Percentiles rank a stretch among this genome's conserved stretches.
These are phyloP conservation scores for Dichetophora obliterata DNA, from an alignment of 2,888 invertebrate genomes.

Conservation along the genomic window DNA sequence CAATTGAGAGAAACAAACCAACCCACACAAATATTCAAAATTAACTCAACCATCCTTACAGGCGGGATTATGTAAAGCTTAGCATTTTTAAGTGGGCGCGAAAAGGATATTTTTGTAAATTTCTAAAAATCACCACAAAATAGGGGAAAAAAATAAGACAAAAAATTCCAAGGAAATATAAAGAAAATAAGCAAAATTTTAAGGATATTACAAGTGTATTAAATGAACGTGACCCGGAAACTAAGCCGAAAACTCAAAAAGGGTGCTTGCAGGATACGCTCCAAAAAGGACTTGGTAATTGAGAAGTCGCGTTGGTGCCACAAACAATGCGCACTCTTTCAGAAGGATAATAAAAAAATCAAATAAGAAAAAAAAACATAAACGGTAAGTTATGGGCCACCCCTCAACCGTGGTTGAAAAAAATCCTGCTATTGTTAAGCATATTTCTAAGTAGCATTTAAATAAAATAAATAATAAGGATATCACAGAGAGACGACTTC, in stretches of 20 bases:
- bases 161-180: constrained; percentile 2
- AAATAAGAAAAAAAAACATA: not conserved
- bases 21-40: not conserved
- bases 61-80: constrained; percentile 25
- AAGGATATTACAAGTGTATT: constrained; percentile 34
- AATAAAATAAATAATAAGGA: constrained; percentile 31
- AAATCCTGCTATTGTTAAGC: constrained; percentile 11
- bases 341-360: not conserved
- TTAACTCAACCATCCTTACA: not conserved
- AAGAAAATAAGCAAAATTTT: constrained; percentile 18
- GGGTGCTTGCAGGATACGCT: constrained; percentile 11
- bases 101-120: constrained; percentile 26
- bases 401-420: not conserved
- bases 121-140: not conserved
- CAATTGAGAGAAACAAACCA: constrained; percentile 10
- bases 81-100: constrained; percentile 37
- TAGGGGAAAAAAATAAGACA: not conserved
- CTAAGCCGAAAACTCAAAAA: not conserved
- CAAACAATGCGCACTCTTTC: not conserved
- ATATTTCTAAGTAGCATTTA: constrained; percentile 27
- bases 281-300: constrained; percentile 25
- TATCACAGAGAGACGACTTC: not conserved
- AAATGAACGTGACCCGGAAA: constrained; percentile 36
- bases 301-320: not conserved
- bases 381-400: not conserved